phyloP scores from a whole-genome alignment of 1,140 invertebrate genomes.

The Drosophila grimshawi region DNA sequence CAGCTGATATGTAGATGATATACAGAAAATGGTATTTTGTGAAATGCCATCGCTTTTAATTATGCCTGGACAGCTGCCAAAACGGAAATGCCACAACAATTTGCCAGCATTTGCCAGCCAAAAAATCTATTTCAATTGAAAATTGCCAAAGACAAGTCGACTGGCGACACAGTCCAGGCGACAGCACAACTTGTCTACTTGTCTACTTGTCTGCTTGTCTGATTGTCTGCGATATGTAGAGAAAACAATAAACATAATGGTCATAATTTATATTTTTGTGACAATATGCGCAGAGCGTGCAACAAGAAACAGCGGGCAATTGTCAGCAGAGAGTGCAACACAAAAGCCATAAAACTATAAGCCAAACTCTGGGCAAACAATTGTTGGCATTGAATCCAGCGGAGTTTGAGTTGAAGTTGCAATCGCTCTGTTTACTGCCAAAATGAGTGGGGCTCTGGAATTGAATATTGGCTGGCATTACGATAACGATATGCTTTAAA shows the following conservation, averaged over 20 bases:
- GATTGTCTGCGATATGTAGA: constrained; percentile 1
- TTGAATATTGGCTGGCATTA: constrained; percentile 52
- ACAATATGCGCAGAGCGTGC: constrained; percentile 29
- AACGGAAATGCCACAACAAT: constrained; percentile 41
- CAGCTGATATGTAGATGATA: background rate
- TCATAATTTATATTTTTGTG: constrained; percentile 78
- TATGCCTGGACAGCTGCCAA: constrained; percentile 59
- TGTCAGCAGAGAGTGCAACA: constrained; percentile 55
- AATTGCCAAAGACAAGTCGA: constrained; percentile 58
- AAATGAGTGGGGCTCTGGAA: constrained; percentile 25
- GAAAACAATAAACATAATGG: constrained; percentile 79
- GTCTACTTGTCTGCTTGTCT: constrained; percentile 11
- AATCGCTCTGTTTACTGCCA: constrained; percentile 45
- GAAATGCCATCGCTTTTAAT: constrained; percentile 54
- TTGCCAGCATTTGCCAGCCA: constrained; percentile 57
- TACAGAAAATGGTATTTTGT: background rate
- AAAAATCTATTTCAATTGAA: constrained; percentile 73
- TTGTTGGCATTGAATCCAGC: constrained; percentile 53
- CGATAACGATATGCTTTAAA: constrained; percentile 55
- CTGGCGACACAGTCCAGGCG: constrained; percentile 8
- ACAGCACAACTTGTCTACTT: background rate
- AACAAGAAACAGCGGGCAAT: constrained; percentile 74
- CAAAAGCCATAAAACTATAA: constrained; percentile 57
- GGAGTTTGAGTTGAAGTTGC: background rate
- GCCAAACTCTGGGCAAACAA: constrained; percentile 36